These are phyloP conservation scores for Trichacis sp. DNA, from an alignment of 2,888 invertebrate genomes.

Conservation along the genomic window DNA sequence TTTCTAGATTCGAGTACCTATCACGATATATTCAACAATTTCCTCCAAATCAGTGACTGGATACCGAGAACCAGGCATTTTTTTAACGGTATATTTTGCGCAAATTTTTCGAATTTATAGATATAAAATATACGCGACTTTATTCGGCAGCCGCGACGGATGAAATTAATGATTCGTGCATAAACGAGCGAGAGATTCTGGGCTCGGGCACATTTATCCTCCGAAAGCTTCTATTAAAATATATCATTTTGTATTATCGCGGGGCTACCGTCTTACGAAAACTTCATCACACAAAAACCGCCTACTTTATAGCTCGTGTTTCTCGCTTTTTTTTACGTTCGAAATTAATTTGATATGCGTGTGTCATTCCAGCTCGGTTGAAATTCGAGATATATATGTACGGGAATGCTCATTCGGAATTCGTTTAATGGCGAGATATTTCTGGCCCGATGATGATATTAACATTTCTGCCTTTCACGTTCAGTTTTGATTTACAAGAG, in stretches of 20 bases:
- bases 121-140: background rate
- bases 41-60: too few relatives aligned
- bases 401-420: background rate
- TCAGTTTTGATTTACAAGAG: too few relatives aligned
- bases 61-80: too few relatives aligned
- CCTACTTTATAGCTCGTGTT: conserved; percentile 13
- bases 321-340: background rate
- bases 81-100: too few relatives aligned
- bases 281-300: conserved; percentile 21
- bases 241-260: conserved; percentile 17
- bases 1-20: too few relatives aligned
- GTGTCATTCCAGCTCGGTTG: background rate
- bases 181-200: conserved; percentile 9
- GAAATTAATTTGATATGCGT: conserved; percentile 1
- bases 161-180: conserved; percentile 21
- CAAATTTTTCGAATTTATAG: background rate
- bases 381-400: background rate
- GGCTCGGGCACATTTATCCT: conserved; percentile 9
- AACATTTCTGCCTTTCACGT: background rate
- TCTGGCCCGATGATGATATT: background rate
- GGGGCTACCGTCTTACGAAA: conserved; percentile 25
- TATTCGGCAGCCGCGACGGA: conserved; percentile 6
- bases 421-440: background rate
- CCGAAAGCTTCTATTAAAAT: conserved; percentile 9
- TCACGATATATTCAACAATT: too few relatives aligned